phyloP scores from a whole-genome alignment of 2,113 vertebrate genomes.

The Pituophis catenifer region DNA sequence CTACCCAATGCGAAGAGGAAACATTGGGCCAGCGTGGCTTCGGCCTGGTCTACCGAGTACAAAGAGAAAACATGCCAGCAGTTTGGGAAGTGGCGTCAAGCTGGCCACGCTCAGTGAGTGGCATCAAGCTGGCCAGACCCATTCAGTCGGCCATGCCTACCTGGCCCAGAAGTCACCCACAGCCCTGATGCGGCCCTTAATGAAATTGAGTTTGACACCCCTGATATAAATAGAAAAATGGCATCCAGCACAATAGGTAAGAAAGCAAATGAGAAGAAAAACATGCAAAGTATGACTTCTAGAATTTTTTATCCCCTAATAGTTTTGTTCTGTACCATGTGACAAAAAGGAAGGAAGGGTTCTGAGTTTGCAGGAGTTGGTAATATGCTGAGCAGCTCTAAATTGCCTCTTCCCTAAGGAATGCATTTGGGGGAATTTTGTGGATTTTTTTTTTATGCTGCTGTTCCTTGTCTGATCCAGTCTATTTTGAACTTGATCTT shows the following conservation, averaged over 20 bases:
- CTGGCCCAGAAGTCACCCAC: no score
- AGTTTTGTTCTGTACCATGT: background rate
- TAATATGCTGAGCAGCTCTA: background rate
- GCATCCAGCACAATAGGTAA: background rate
- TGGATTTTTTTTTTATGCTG: background rate
- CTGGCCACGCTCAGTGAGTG: no score
- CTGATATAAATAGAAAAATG: background rate
- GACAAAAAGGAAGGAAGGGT: background rate
- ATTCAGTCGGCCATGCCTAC: no score
- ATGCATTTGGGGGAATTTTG: background rate
- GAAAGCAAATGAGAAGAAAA: background rate
- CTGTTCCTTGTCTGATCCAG: background rate
- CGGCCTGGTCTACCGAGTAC: no score
- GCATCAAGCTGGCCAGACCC: no score
- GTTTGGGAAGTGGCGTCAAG: no score
- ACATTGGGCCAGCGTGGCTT: no score
- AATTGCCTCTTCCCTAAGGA: background rate
- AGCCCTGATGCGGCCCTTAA: no score
- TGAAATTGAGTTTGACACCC: no score
- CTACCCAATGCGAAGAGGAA: no score
- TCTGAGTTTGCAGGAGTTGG: background rate
- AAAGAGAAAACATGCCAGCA: no score
- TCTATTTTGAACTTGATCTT: background rate
- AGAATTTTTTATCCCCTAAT: background rate
- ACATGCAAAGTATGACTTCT: background rate